phyloP scores from a whole-genome alignment of 2,113 vertebrate species.

The Odobenus rosmarus region DNA sequence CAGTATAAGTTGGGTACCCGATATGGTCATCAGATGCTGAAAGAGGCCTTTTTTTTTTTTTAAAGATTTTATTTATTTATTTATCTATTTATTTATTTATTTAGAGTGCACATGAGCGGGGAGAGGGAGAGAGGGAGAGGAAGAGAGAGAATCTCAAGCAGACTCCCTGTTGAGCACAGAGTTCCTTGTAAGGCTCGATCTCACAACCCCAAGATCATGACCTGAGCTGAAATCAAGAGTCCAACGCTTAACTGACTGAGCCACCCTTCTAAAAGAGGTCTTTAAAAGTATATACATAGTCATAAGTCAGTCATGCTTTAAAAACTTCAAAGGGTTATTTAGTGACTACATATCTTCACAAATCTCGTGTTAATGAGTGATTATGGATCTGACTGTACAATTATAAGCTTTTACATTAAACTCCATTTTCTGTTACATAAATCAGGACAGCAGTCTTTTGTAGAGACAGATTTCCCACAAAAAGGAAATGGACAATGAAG shows the following conservation, averaged over 20 bases:
- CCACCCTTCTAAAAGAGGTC: background rate
- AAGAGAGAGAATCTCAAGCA: background rate
- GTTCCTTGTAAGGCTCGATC: background rate
- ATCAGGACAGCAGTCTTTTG: background rate
- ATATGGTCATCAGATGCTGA: background rate
- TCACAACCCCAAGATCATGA: background rate
- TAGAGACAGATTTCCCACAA: constrained; percentile 14
- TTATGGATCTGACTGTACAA: background rate
- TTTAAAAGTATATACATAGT: background rate
- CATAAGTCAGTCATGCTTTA: background rate
- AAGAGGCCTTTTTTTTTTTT: background rate
- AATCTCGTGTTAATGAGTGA: background rate
- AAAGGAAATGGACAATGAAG: constrained; percentile 4
- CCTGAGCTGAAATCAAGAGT: background rate
- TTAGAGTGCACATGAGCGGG: background rate
- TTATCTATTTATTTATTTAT: too few relatives aligned
- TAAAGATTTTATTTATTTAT: background rate
- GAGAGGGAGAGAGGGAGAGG: background rate
- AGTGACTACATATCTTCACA: background rate
- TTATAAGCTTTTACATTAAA: constrained; percentile 22
- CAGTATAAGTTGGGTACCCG: background rate
- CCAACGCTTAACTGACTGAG: background rate
- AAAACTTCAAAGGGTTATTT: background rate
- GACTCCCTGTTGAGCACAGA: background rate
- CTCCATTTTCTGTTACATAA: background rate